Percentiles rank a stretch among this genome's conserved stretches.
These are phyloP conservation scores for Ptychoptera albimana DNA, from an alignment of 2,888 invertebrate genomes.

Conservation along the genomic window DNA sequence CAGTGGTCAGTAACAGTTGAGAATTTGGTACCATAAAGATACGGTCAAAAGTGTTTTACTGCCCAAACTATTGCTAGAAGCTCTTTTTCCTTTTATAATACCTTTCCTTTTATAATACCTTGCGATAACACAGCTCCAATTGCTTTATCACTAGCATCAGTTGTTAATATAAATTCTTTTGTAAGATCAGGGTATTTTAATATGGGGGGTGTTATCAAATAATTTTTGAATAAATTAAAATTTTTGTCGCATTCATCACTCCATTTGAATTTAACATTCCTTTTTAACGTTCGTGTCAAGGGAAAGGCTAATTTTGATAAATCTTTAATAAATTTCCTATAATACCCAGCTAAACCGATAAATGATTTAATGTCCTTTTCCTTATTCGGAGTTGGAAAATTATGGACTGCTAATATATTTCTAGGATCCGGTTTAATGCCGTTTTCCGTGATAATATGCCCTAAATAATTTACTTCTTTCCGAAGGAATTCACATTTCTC, in stretches of 20 bases:
- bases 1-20: no score
- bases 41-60: no score
- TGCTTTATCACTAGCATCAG: no score
- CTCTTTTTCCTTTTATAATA: no score
- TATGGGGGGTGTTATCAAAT: no score
- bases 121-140: no score
- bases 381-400: constrained; percentile 11
- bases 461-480: constrained; percentile 13
- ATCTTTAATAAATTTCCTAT: constrained; percentile 15
- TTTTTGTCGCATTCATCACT: constrained; percentile 1
- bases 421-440: constrained; percentile 13
- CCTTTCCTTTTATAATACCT: no score
- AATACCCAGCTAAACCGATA: constrained; percentile 17
- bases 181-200: no score
- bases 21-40: no score
- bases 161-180: no score
- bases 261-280: constrained; percentile 11
- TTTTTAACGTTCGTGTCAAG: constrained; percentile 12
- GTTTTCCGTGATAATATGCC: constrained; percentile 10
- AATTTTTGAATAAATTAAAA: no score
- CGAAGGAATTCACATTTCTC: constrained; percentile 15
- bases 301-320: constrained; percentile 15
- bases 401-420: constrained; percentile 10
- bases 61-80: no score
- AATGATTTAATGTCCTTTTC: constrained; percentile 14